Evolutionary conservation across 2,888 invertebrate genomes (phyloP).

Genomic region (Shargacucullia verbasci): DNA sequence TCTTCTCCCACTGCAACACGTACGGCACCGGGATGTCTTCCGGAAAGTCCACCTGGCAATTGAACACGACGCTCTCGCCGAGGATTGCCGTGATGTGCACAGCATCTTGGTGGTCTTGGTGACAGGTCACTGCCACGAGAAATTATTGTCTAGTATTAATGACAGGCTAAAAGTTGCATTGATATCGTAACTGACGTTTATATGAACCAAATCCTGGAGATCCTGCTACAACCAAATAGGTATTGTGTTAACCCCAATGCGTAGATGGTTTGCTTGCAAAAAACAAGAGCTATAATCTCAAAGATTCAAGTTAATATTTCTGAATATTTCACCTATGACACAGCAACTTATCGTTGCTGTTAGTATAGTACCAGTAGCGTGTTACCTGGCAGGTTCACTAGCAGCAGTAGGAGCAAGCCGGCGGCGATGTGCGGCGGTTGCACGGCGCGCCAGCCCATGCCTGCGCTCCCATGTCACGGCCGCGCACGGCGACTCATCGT

Average conservation of each 20-base stretch:
- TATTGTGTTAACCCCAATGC: too few species aligned
- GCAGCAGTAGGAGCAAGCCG: constrained; percentile 89
- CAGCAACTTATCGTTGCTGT: too few species aligned
- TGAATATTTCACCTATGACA: too few species aligned
- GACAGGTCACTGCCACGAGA: constrained; percentile 90
- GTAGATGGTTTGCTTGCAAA: too few species aligned
- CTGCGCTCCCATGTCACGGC: constrained; percentile 95
- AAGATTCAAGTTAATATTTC: too few species aligned
- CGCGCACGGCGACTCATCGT: constrained; percentile 93
- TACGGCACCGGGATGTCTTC: constrained; percentile 98
- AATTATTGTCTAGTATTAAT: constrained; percentile 2
- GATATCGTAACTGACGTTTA: too few species aligned
- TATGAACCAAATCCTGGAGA: too few species aligned
- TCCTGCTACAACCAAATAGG: too few species aligned
- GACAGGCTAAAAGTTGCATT: neutral
- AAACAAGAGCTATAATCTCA: too few species aligned
- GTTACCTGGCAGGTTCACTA: constrained; percentile 85
- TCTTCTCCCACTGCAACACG: constrained; percentile 99
- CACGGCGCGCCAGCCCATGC: constrained; percentile 97
- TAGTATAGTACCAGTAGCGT: too few species aligned
- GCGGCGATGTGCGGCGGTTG: constrained; percentile 91
- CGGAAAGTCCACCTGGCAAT: constrained; percentile 99
- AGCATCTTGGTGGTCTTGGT: constrained; percentile 97
- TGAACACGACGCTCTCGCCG: constrained; percentile 99
- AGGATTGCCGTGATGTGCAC: constrained; percentile 99